Evolutionary conservation across 2,888 invertebrate genomes (phyloP).

Genomic region (Hoplodrina blanda): DNA sequence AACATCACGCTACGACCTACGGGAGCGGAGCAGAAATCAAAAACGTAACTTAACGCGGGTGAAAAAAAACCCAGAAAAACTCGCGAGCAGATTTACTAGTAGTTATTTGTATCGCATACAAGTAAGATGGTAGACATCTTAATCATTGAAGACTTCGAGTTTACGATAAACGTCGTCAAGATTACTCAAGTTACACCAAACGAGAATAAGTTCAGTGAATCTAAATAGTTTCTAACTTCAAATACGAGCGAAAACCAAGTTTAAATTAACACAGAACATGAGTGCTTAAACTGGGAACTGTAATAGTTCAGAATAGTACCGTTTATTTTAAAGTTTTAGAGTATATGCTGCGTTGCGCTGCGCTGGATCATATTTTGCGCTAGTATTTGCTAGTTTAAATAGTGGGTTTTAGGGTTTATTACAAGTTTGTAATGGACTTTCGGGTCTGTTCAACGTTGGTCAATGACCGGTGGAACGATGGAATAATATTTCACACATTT

Average conservation of each 20-base stretch:
- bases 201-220: slow-evolving; percentile 64
- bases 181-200: slow-evolving; percentile 35
- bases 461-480: background rate
- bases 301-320: slow-evolving; percentile 34
- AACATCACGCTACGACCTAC: too few relatives aligned
- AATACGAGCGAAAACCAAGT: slow-evolving; percentile 56
- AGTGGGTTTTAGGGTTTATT: slow-evolving; percentile 4
- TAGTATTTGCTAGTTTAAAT: slow-evolving; percentile 23
- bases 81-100: too few relatives aligned
- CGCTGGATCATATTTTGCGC: slow-evolving; percentile 31
- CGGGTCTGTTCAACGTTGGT: background rate
- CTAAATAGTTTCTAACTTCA: slow-evolving; percentile 68
- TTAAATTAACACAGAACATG: slow-evolving; percentile 60
- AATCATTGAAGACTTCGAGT: background rate
- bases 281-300: slow-evolving; percentile 58
- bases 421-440: slow-evolving; percentile 14
- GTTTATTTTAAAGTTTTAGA: slow-evolving; percentile 46
- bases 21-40: too few relatives aligned
- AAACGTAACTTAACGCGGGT: too few relatives aligned
- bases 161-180: slow-evolving; percentile 27
- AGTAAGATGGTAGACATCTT: background rate
- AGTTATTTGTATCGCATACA: too few relatives aligned
- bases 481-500: too few relatives aligned
- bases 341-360: slow-evolving; percentile 3
- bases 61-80: too few relatives aligned